A percentile compares a stretch with the other conserved stretches of the same genome.
These are phyloP conservation scores for Drosophila insularis DNA, from an alignment of 1,140 invertebrate species.

Conservation along the genomic window DNA sequence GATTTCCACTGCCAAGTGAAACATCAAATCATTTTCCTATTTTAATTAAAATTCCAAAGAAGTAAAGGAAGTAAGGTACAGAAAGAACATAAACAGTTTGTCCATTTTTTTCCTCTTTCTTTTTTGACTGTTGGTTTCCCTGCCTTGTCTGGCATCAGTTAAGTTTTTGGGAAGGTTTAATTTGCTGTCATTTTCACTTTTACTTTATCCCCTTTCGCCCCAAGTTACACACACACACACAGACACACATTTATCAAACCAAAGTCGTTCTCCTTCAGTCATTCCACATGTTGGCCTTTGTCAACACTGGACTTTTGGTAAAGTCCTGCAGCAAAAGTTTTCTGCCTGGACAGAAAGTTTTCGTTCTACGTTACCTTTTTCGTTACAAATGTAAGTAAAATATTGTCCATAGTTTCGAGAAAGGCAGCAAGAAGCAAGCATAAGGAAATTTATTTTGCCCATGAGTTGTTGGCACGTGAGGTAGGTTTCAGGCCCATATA, in stretches of 20 bases:
- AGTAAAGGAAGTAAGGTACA: conserved; percentile 21
- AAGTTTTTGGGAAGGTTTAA: conserved; percentile 55
- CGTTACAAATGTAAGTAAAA: conserved; percentile 68
- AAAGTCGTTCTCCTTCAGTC: conserved; percentile 2
- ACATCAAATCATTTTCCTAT: conserved; percentile 63
- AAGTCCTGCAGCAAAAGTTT: conserved; percentile 34
- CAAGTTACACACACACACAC: not conserved
- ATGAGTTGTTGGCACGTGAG: conserved; percentile 36
- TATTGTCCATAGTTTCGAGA: conserved; percentile 59
- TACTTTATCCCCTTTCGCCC: conserved; percentile 25
- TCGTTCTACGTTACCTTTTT: conserved; percentile 33
- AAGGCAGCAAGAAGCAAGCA: conserved; percentile 9
- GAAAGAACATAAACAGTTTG: conserved; percentile 23
- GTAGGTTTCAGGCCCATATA: conserved; percentile 37
- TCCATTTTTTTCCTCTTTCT: conserved; percentile 24
- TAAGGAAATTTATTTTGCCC: conserved; percentile 59
- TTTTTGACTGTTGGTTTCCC: not conserved
- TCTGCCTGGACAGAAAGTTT: conserved; percentile 49
- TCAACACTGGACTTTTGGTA: conserved; percentile 56
- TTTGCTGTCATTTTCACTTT: conserved; percentile 77
- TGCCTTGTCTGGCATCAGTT: conserved; percentile 23
- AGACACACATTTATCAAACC: conserved; percentile 51
- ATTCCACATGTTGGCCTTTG: conserved; percentile 52
- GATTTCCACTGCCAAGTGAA: conserved; percentile 40
- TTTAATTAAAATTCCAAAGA: conserved; percentile 69